Evolutionary conservation across 2,888 invertebrate genomes (phyloP).

Genomic region (Caenorhabditis imperialis): DNA sequence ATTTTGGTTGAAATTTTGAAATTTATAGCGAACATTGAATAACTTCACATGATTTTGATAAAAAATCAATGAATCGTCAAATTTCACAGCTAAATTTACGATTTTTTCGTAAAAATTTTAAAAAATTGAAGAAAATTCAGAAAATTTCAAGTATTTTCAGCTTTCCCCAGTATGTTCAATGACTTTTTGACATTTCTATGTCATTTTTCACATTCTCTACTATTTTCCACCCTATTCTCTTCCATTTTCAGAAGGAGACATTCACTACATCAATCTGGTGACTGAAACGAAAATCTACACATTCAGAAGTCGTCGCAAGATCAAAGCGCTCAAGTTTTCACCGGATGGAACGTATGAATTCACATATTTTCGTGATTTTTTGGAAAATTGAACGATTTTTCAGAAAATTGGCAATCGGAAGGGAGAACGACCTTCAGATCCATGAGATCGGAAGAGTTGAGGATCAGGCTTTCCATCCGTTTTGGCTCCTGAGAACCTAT

Average conservation of each 20-base stretch:
- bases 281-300: constrained; percentile 59
- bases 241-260: constrained; percentile 64
- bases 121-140: neutral
- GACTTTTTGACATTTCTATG: no score
- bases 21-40: no score
- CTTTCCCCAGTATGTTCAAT: no score
- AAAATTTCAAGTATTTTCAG: no score
- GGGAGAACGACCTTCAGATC: constrained; percentile 85
- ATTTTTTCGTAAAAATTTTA: neutral
- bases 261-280: constrained; percentile 62
- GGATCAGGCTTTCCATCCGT: constrained; percentile 86
- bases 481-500: constrained; percentile 88
- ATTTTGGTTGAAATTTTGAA: no score
- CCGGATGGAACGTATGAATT: constrained; percentile 87
- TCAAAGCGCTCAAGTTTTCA: constrained; percentile 89
- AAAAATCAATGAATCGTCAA: no score
- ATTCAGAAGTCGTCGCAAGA: constrained; percentile 83
- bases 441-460: constrained; percentile 87
- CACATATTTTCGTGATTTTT: neutral
- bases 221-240: no score
- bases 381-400: constrained; percentile 17
- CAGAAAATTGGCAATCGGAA: constrained; percentile 88
- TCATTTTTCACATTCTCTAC: no score
- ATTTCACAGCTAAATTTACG: no score
- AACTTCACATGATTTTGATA: no score